Percentiles rank a stretch among this genome's conserved stretches.
Conservation (phyloP, 1,140 invertebrate genomes). For the Calephelis virginiensis region DNA sequence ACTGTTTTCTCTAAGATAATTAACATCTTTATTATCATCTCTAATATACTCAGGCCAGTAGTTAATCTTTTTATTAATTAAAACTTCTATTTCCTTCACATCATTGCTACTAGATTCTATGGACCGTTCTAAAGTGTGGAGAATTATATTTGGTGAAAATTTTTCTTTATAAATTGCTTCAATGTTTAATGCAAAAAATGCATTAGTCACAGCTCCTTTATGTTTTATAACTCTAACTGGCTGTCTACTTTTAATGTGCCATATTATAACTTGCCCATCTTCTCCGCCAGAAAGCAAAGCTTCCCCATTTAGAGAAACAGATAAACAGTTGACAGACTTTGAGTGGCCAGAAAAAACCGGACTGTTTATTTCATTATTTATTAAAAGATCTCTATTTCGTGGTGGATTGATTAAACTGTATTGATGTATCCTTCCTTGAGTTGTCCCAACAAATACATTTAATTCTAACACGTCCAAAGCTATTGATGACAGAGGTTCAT, state of each 20-base stretch:
- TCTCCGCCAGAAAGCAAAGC: conserved; percentile 86
- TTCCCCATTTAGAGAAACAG: conserved; percentile 83
- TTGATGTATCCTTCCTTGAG: conserved; percentile 84
- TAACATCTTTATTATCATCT: conserved; percentile 23
- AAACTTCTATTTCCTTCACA: conserved; percentile 53
- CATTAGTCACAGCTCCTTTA: conserved; percentile 86
- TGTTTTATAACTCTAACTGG: conserved; percentile 84
- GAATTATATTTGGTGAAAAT: conserved; percentile 51
- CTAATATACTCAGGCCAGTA: conserved; percentile 50
- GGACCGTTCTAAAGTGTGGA: conserved; percentile 60
- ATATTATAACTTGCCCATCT: conserved; percentile 86
- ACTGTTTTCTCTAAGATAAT: not conserved
- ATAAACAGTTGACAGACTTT: conserved; percentile 83
- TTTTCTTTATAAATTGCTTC: conserved; percentile 61
- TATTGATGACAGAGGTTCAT: conserved; percentile 84
- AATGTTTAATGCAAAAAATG: conserved; percentile 76
- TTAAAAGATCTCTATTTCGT: conserved; percentile 82
- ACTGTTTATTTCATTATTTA: conserved; percentile 73
- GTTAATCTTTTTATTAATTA: conserved; percentile 50
- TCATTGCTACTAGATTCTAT: conserved; percentile 58
- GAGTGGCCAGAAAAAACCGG: conserved; percentile 82
- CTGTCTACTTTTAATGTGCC: conserved; percentile 88
- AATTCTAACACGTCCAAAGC: conserved; percentile 85
- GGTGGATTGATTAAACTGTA: conserved; percentile 83
- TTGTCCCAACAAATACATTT: conserved; percentile 85